Percentiles rank a stretch among this genome's conserved stretches.
Conservation (phyloP, 2,888 invertebrate species). For the Eurois occulta region DNA sequence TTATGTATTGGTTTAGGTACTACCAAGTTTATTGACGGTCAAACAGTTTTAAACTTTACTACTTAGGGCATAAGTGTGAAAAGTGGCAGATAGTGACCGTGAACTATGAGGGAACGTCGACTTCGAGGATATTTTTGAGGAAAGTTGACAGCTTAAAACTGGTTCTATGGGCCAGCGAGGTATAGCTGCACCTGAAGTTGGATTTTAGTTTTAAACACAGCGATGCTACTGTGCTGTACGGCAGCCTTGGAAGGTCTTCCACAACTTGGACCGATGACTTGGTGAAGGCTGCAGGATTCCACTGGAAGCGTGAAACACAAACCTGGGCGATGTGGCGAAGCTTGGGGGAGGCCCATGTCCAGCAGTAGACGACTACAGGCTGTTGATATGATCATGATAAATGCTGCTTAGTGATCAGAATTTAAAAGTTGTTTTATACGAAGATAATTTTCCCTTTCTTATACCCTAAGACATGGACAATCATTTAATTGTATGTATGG, state of each 20-base stretch:
- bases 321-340: background rate
- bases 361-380: background rate
- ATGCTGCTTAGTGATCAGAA: background rate
- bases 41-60: no score
- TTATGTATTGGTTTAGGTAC: constrained; percentile 33
- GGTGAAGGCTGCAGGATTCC: background rate
- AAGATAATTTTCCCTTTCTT: background rate
- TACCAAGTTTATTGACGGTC: no score
- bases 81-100: no score
- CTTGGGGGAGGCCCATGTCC: background rate
- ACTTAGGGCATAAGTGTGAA: no score
- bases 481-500: background rate
- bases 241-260: background rate
- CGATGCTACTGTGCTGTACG: background rate
- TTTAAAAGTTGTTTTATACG: background rate
- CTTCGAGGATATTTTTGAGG: background rate
- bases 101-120: no score
- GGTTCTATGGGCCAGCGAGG: background rate
- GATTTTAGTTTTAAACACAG: background rate
- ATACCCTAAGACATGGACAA: background rate
- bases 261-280: background rate
- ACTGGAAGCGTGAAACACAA: background rate
- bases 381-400: background rate
- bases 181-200: background rate
- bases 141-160: no score